These are phyloP conservation scores for Ceryle rudis DNA, from an alignment of 2,797 vertebrate genomes.

Conservation along the genomic window DNA sequence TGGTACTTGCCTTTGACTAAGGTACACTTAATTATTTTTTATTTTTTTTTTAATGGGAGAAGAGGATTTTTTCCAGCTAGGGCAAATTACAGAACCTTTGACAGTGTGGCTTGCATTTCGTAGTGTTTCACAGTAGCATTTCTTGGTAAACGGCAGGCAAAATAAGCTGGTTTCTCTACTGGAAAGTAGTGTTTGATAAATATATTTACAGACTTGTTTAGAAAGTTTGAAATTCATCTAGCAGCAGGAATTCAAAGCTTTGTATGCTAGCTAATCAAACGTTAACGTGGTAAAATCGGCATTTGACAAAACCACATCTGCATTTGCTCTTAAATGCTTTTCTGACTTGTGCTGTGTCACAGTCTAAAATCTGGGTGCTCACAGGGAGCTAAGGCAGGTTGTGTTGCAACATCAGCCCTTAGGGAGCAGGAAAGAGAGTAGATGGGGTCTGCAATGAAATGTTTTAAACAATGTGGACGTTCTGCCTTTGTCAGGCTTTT, in stretches of 20 bases:
- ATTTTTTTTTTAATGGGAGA: background rate
- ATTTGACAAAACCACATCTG: background rate
- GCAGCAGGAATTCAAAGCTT: background rate
- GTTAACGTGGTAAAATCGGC: background rate
- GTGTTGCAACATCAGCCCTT: background rate
- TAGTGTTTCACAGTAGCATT: background rate
- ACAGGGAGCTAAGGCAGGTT: background rate
- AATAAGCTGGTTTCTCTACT: background rate
- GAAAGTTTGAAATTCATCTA: background rate
- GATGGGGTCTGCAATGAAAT: background rate
- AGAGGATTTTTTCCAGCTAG: background rate
- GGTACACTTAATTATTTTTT: background rate
- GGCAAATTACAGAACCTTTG: background rate
- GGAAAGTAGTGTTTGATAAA: background rate
- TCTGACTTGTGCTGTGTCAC: background rate
- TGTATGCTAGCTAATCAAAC: background rate
- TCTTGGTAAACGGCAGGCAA: background rate
- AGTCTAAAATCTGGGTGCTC: background rate
- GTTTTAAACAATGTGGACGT: background rate
- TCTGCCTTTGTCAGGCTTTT: background rate
- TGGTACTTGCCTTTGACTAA: background rate
- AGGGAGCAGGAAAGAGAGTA: background rate
- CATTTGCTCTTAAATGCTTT: background rate
- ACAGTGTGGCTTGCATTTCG: background rate
- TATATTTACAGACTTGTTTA: background rate